Base-by-base conservation (phyloP, 2,888 invertebrate species). In the Thymelicus lineola region DNA sequence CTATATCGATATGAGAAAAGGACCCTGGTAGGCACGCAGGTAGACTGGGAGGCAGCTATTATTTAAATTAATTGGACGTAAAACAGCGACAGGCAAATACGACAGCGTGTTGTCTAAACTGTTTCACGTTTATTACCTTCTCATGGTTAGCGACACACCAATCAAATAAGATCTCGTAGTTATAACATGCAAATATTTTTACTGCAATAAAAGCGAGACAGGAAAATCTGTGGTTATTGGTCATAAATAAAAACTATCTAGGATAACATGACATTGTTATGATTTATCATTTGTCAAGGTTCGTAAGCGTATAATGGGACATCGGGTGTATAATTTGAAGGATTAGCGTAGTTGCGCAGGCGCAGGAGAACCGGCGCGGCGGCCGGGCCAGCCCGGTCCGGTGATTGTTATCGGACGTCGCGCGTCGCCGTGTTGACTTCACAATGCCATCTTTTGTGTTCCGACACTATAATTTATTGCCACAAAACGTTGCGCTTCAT, bases 21-120 rank as follows among this genome's bases (percentile, higher is more conserved):
- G 69, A 63, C 42, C 50, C 15, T 59, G 64, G 50, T 58, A 62
- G 72, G 64, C 80, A 81, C 82, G 80, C 88, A 90, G 89, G 90
- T 89, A 90, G 87, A 86, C 84, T 83, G 86, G 82, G 83, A 85
- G 86, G 86, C 84, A 80, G 89, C 90, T 88, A 90, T 91, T 90
- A 91, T 91, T 91, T 90, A 91, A 91, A 91, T 91, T 90, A 91
- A 91, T 91, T 91, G 90, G 89, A 89, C 87, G 86, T 89, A 87
- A 89, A 91, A 90, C 88, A 88, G 87, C 84, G 82, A 86, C 80
- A 81, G 81, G 79, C 80, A 80, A 69, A 85, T 82, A 84, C 81
- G 82, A 82, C 80, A 87, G 83, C 86, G 85, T 88, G 87, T 88
- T 87, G 87, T 80, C 80, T 78, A 79, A 81, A 80, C 80, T 84